Conservation (phyloP, 2,113 vertebrate species). For the Elanus axillaris region DNA sequence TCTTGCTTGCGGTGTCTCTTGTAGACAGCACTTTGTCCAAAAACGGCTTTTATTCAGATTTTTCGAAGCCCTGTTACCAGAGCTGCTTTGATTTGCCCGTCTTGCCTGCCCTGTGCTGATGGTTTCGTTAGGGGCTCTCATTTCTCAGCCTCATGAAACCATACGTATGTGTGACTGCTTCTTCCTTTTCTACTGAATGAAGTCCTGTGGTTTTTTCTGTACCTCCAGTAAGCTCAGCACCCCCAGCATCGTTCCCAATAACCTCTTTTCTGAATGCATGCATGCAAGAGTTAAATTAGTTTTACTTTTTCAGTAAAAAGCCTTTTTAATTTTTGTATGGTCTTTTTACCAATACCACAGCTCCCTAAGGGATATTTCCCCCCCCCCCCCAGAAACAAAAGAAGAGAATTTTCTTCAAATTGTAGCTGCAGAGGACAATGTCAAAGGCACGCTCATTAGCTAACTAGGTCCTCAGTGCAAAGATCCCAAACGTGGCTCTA, state of each 20-base stretch:
- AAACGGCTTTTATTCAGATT: not conserved
- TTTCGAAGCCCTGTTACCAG: not conserved
- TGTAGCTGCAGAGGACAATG: conserved; percentile 10
- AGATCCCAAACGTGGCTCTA: not conserved
- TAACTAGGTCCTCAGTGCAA: not conserved
- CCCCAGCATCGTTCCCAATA: not conserved
- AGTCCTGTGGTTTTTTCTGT: not conserved
- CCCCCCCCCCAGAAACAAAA: conserved; percentile 35
- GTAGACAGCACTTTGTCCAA: not conserved
- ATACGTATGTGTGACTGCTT: not conserved
- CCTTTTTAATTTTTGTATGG: not conserved
- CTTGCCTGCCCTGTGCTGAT: not conserved
- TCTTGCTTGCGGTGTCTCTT: not conserved
- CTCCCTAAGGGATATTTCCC: not conserved
- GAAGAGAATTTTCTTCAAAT: conserved; percentile 22
- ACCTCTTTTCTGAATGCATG: not conserved
- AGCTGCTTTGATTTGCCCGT: not conserved
- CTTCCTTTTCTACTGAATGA: not conserved
- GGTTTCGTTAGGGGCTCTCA: not conserved
- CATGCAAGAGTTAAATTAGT: not conserved
- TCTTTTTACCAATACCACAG: not conserved
- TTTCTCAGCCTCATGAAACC: not conserved
- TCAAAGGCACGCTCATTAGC: not conserved
- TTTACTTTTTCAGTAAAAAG: conserved; percentile 18
- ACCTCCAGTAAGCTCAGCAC: not conserved